These are phyloP conservation scores for Talpa occidentalis DNA, from an alignment of 2,113 vertebrate species.

Conservation along the genomic window DNA sequence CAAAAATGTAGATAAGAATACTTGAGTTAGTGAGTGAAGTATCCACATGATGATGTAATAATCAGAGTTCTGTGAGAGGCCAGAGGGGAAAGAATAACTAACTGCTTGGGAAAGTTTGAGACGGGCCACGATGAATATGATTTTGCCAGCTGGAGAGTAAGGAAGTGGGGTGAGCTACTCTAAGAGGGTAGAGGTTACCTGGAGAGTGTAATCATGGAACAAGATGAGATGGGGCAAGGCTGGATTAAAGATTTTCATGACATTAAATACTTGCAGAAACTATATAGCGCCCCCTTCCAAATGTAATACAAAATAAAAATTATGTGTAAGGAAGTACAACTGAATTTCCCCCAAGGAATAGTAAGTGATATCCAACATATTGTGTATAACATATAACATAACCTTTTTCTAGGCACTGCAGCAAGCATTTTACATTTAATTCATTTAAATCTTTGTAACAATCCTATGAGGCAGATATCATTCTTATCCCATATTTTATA, in stretches of 20 bases:
- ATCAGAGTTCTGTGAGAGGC: background rate
- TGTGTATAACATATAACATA: background rate
- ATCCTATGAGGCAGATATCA: background rate
- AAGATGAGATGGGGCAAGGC: background rate
- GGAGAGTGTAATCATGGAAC: background rate
- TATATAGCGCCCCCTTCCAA: background rate
- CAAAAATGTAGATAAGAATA: background rate
- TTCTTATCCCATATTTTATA: background rate
- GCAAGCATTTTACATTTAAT: background rate
- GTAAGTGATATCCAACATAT: background rate
- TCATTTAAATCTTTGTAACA: background rate
- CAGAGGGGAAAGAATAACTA: background rate
- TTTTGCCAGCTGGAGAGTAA: background rate
- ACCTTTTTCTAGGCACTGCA: background rate
- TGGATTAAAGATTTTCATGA: background rate
- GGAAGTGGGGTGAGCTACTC: background rate
- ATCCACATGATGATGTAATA: background rate
- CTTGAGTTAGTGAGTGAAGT: background rate
- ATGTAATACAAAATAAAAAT: conserved; percentile 29
- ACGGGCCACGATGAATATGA: background rate
- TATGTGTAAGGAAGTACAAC: background rate
- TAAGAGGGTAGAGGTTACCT: background rate
- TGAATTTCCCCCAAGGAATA: conserved; percentile 50
- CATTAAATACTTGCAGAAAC: conserved; percentile 11
- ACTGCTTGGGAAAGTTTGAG: background rate